Evolutionary conservation across 2,113 vertebrate species (phyloP).

Genomic region (Charina bottae): DNA sequence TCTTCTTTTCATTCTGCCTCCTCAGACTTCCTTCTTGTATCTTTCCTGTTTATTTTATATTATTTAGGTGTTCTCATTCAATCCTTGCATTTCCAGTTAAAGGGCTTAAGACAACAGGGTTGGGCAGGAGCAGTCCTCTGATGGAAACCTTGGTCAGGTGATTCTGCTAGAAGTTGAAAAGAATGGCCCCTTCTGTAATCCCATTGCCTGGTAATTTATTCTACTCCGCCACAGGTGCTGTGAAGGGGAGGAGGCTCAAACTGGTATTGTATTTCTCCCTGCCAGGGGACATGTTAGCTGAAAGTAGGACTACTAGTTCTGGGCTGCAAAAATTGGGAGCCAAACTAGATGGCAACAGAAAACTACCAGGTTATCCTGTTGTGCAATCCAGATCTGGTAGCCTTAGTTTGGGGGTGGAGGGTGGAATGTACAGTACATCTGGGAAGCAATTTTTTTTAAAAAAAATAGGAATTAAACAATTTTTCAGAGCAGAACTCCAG

Average conservation of each 20-base stretch:
- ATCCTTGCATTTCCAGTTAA: neutral
- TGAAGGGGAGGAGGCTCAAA: neutral
- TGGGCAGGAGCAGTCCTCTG: neutral
- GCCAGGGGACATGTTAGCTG: neutral
- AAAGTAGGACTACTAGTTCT: neutral
- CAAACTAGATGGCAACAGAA: neutral
- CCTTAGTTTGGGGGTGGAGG: neutral
- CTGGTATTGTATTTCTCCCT: neutral
- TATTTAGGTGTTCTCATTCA: neutral
- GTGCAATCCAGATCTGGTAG: neutral
- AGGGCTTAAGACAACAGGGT: neutral
- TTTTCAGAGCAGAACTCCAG: neutral
- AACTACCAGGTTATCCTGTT: neutral
- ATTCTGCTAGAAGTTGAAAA: neutral
- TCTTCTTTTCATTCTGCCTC: conserved; percentile 39
- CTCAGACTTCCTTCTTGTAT: neutral
- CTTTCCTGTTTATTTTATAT: conserved; percentile 1
- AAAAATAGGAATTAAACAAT: neutral
- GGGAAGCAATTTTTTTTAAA: neutral
- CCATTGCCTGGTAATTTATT: neutral
- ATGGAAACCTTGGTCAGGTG: neutral
- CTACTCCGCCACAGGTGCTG: neutral
- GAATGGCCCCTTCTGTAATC: neutral
- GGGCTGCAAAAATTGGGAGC: neutral
- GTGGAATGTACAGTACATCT: neutral